phyloP scores from a whole-genome alignment of 2,888 invertebrate genomes.

The Caenorhabditis sp. region DNA sequence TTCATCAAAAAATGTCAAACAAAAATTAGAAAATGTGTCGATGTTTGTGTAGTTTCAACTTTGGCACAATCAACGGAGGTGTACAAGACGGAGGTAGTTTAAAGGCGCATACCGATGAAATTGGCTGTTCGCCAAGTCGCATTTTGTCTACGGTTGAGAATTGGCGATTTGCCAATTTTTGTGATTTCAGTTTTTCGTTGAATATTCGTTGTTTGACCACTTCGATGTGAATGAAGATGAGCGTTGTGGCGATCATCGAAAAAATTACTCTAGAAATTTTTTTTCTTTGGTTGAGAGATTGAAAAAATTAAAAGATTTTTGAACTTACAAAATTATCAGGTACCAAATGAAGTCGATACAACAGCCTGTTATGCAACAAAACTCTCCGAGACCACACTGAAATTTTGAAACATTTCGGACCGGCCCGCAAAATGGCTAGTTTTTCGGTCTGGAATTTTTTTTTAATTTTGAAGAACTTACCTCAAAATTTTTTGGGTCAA shows the following conservation, averaged over 20 bases:
- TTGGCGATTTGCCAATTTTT: not conserved
- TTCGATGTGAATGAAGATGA: constrained; percentile 32
- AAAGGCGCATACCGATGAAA: not conserved
- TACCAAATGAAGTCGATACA: not conserved
- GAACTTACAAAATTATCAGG: not conserved
- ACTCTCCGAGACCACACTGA: not conserved
- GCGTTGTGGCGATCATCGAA: constrained; percentile 30
- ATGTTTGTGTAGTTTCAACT: not conserved
- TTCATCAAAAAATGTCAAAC: too few species aligned
- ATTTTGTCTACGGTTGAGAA: not conserved
- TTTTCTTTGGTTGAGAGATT: not conserved
- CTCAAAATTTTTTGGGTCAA: too few species aligned
- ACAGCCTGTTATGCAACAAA: not conserved
- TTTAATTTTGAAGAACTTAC: too few species aligned
- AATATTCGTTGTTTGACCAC: constrained; percentile 25
- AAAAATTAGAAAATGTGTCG: not conserved
- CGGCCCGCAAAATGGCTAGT: too few species aligned
- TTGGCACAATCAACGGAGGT: not conserved
- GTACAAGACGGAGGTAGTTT: not conserved
- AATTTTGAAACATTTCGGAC: not conserved
- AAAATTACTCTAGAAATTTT: constrained; percentile 19
- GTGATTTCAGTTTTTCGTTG: constrained; percentile 11
- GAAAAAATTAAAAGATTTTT: too few species aligned
- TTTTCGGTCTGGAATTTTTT: too few species aligned
- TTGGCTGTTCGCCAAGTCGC: not conserved